phyloP scores from a whole-genome alignment of 2,113 vertebrate species.

The Synchiropus splendidus region DNA sequence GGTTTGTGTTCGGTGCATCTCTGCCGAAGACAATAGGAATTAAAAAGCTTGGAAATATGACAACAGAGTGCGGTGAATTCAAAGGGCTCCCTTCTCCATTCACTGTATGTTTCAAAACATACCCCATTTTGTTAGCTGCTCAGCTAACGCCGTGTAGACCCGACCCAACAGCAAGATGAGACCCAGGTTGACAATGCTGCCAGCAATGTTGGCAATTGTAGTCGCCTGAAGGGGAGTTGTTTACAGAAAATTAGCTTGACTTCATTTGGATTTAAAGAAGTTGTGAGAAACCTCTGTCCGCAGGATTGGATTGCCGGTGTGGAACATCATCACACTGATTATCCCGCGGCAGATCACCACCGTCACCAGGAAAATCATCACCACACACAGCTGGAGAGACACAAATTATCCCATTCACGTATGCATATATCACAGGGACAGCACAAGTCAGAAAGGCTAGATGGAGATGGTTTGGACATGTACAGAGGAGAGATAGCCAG shows the following conservation, averaged over 20 bases:
- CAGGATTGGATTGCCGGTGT: slow-evolving; percentile 38
- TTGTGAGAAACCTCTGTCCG: slow-evolving; percentile 65
- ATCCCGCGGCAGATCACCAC: slow-evolving; percentile 70
- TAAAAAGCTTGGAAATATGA: background rate
- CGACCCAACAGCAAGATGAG: slow-evolving; percentile 67
- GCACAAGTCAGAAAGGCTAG: too few species aligned
- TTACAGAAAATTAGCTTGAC: slow-evolving; percentile 1
- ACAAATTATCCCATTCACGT: background rate
- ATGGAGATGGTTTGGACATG: too few species aligned
- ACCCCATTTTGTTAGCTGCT: slow-evolving; percentile 73
- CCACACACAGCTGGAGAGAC: slow-evolving; percentile 36
- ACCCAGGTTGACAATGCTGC: slow-evolving; percentile 66
- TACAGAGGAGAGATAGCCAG: too few species aligned
- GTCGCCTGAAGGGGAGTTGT: slow-evolving; percentile 44
- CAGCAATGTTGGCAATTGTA: slow-evolving; percentile 59
- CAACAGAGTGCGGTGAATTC: too few species aligned
- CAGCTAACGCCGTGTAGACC: slow-evolving; percentile 60
- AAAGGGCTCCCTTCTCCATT: too few species aligned
- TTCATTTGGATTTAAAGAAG: too few species aligned
- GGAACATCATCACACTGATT: slow-evolving; percentile 65
- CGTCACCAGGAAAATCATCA: slow-evolving; percentile 70
- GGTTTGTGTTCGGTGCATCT: slow-evolving; percentile 76
- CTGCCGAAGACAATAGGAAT: slow-evolving; percentile 31
- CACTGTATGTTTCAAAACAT: slow-evolving; percentile 14
- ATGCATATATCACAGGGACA: too few species aligned